Conservation (phyloP, 1,140 invertebrate species). For the Eueides isabella region DNA sequence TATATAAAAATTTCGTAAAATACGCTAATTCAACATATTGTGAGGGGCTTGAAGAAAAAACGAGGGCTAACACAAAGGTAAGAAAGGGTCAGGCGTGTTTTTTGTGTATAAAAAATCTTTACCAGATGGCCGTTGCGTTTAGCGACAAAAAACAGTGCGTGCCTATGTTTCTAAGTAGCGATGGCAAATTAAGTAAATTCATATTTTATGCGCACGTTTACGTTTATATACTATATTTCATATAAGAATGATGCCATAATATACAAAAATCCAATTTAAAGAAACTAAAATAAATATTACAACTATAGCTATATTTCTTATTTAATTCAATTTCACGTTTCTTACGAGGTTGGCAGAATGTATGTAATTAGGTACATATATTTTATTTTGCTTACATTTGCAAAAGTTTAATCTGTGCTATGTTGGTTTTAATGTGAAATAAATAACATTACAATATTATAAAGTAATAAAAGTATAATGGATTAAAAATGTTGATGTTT, state of each 20-base stretch:
- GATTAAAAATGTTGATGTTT: not conserved
- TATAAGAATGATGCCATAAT: no score
- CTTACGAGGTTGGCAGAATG: no score
- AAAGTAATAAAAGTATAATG: not conserved
- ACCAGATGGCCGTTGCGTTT: slow-evolving; percentile 78
- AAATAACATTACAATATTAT: not conserved
- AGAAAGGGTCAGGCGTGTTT: slow-evolving; percentile 80
- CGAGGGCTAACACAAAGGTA: slow-evolving; percentile 76
- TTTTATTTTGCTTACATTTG: not conserved
- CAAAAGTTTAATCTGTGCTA: not conserved
- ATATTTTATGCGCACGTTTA: not conserved
- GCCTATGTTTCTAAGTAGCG: slow-evolving; percentile 68
- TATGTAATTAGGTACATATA: no score
- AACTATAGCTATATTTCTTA: no score
- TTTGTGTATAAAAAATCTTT: slow-evolving; percentile 72
- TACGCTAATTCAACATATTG: slow-evolving; percentile 81
- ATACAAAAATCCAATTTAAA: no score
- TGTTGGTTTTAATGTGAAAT: not conserved
- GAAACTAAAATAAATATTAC: no score
- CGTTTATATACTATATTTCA: not conserved
- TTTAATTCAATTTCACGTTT: no score
- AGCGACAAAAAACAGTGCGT: slow-evolving; percentile 78
- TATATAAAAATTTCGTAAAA: slow-evolving; percentile 75
- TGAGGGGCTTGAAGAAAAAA: slow-evolving; percentile 73
- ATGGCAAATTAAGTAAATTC: slow-evolving; percentile 42